phyloP scores from a whole-genome alignment of 1,140 invertebrate species.

The Drosophila azteca region DNA sequence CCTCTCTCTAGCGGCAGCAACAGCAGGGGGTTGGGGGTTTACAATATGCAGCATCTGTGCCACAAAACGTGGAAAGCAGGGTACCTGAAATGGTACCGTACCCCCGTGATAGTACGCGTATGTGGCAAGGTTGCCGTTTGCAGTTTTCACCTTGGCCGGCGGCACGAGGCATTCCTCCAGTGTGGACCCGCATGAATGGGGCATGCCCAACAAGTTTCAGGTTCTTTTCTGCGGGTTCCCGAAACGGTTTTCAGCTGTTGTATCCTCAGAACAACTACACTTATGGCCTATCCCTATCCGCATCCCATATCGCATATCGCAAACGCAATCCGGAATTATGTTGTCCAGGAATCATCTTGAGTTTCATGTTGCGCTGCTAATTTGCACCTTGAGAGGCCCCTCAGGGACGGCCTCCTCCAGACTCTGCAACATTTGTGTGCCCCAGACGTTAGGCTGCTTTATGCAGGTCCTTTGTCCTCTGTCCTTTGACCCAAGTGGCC shows the following conservation, averaged over 20 bases:
- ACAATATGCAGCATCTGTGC: conserved; percentile 63
- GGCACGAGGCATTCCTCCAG: conserved; percentile 67
- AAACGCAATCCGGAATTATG: neutral
- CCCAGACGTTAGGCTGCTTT: neutral
- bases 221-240: conserved; percentile 39
- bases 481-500: conserved; percentile 43
- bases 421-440: too few species aligned
- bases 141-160: conserved; percentile 64
- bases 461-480: conserved; percentile 67
- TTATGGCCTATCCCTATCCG: neutral
- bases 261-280: conserved; percentile 3
- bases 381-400: conserved; percentile 69
- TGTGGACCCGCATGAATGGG: conserved; percentile 34
- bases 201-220: conserved; percentile 29
- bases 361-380: conserved; percentile 55
- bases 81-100: conserved; percentile 48
- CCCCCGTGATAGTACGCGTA: conserved; percentile 59
- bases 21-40: neutral
- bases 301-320: neutral
- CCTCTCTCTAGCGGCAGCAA: conserved; percentile 44
- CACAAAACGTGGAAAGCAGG: conserved; percentile 29
- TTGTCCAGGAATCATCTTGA: neutral
- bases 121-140: conserved; percentile 53
- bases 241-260: conserved; percentile 9
- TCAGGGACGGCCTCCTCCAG: conserved; percentile 11